Base-by-base conservation (phyloP, 2,113 vertebrate species). In the Alethe castanea region DNA sequence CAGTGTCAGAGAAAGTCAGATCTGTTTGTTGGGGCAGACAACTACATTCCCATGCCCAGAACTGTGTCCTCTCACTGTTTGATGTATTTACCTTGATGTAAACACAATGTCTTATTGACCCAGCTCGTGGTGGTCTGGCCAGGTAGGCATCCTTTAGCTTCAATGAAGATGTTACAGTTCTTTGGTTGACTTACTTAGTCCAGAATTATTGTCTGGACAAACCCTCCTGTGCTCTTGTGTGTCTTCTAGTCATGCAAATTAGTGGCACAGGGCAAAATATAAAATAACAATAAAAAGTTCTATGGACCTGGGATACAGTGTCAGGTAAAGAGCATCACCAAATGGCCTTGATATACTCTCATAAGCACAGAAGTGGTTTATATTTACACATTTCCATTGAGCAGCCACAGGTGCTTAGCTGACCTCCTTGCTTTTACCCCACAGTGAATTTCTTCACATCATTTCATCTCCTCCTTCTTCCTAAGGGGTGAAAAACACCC, bases 161-260 rank as follows among this genome's bases (percentile, higher is more conserved):
- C 18, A 38, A 25, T 33, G 35, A 61, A 62, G 52, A 31, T 23
- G 15, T 54, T 71, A 5, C 6, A 6, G 52, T 67, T 44, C 35
- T 81, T 78, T 20, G n/a, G 24, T 26, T 48, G 38, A 38, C 24
- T 69, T n/a, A 33, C 14, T 48, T 23, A 33, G 18, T 52, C 20
- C 25, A 24, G 67, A 76, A 20, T 35, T 70, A 7, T 19, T 53
- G 8, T 29, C 76, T 64, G 31, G 31, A 48, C 44, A 54, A 69
- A 47, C 36, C 26, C 73, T 86, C 70, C 44, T 0, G 0, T 35
- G 22, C 2, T 2, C 23, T 74, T 74, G 12, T 22, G 14, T 50
- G 56, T 42, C 76, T 94, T 70, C 36, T 53, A 2, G 15, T 62
- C 15, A 14, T 38, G 38, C 16, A 50, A 69, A 45, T 54, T 25